phyloP scores from a whole-genome alignment of 2,888 invertebrate species.

The Dolomedes plantarius region DNA sequence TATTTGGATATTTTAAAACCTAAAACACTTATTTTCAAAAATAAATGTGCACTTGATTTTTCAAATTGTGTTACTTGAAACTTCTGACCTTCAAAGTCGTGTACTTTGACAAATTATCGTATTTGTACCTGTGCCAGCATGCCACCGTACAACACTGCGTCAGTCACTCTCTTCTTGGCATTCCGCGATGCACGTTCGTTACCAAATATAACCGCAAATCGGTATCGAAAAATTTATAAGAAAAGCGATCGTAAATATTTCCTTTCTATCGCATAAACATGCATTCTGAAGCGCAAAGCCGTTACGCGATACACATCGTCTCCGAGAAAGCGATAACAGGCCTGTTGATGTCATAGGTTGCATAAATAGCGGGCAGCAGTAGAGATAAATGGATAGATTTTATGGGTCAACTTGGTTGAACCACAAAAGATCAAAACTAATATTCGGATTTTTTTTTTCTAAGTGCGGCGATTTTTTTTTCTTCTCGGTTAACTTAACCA shows the following conservation, averaged over 20 bases:
- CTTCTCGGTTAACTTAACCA: too few species aligned
- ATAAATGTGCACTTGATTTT: too few species aligned
- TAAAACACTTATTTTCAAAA: too few species aligned
- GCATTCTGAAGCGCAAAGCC: background rate
- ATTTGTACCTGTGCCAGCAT: too few species aligned
- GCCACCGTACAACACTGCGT: too few species aligned
- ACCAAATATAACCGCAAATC: background rate
- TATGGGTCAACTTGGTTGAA: background rate
- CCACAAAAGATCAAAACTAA: background rate
- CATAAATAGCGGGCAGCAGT: background rate
- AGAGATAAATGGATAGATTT: background rate
- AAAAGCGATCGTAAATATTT: background rate
- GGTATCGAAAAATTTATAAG: background rate
- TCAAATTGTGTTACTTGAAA: too few species aligned
- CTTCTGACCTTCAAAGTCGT: too few species aligned
- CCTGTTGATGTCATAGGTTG: background rate
- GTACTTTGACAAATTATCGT: too few species aligned
- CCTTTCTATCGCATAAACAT: background rate
- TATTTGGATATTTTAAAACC: too few species aligned
- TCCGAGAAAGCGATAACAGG: background rate
- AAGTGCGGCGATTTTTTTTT: too few species aligned
- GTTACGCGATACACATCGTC: background rate
- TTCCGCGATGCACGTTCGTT: background rate
- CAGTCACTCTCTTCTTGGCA: too few species aligned
- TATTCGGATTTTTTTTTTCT: too few species aligned